These are phyloP conservation scores for Drosophila robusta DNA, from an alignment of 2,888 invertebrate genomes.

Conservation along the genomic window DNA sequence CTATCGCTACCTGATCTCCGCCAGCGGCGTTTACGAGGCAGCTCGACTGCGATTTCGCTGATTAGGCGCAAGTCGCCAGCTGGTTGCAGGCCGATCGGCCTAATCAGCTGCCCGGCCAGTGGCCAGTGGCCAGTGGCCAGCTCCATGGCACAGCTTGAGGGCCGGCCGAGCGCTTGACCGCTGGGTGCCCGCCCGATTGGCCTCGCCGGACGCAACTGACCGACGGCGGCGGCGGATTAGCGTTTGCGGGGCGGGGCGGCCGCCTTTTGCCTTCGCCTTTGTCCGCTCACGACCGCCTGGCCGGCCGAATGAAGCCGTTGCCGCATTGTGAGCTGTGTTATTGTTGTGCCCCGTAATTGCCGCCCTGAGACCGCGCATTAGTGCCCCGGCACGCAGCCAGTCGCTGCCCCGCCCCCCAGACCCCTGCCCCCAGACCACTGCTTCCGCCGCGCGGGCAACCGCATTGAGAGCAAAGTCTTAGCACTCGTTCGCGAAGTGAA, in stretches of 20 bases:
- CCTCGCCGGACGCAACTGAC: constrained; percentile 69
- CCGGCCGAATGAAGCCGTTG: constrained; percentile 70
- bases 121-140: constrained; percentile 48
- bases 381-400: constrained; percentile 67
- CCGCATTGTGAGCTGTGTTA: constrained; percentile 19
- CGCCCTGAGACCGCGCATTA: constrained; percentile 68
- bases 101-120: constrained; percentile 45
- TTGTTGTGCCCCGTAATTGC: constrained; percentile 60
- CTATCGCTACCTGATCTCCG: constrained; percentile 45
- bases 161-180: constrained; percentile 60
- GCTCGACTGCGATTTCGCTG: constrained; percentile 33
- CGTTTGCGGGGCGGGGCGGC: background rate
- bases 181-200: constrained; percentile 69
- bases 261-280: constrained; percentile 41
- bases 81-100: constrained; percentile 19
- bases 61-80: constrained; percentile 38
- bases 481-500: too few species aligned
- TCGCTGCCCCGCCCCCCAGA: background rate
- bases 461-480: constrained; percentile 35
- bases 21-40: constrained; percentile 39
- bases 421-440: background rate
- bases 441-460: constrained; percentile 43
- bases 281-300: constrained; percentile 68
- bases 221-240: constrained; percentile 47
- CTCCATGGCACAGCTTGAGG: constrained; percentile 43